phyloP scores from a whole-genome alignment of 2,113 vertebrate genomes.

The Platichthys flesus region DNA sequence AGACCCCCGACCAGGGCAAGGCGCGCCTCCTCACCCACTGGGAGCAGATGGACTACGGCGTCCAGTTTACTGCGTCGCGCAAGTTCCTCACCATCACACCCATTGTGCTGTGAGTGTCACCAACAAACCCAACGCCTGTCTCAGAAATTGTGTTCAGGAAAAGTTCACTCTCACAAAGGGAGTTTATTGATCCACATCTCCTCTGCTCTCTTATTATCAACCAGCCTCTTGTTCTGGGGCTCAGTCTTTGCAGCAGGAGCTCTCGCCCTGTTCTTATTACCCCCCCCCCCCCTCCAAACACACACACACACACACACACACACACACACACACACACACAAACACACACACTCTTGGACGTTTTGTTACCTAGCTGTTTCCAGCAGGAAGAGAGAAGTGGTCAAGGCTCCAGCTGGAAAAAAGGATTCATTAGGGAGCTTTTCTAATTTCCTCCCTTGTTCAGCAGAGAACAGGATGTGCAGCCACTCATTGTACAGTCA shows the following conservation, averaged over 20 bases:
- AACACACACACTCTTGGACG: no score
- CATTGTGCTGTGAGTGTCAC: conserved; percentile 91
- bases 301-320: no score
- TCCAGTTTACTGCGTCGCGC: conserved; percentile 95
- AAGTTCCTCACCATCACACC: conserved; percentile 98
- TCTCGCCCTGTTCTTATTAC: conserved; percentile 29
- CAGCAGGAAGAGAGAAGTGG: conserved; percentile 35
- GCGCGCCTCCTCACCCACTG: conserved; percentile 95
- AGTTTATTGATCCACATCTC: conserved; percentile 3
- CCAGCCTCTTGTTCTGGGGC: neutral
- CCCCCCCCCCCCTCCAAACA: no score
- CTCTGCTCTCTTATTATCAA: neutral
- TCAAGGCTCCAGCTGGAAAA: conserved; percentile 10
- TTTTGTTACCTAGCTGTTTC: neutral
- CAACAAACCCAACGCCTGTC: no score
- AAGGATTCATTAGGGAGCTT: neutral
- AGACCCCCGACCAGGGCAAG: conserved; percentile 96
- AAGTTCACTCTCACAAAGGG: neutral
- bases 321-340: no score
- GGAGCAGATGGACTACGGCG: conserved; percentile 99
- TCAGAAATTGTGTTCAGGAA: no score
- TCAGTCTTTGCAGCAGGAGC: conserved; percentile 8
- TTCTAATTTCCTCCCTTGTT: conserved; percentile 29
- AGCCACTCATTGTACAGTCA: neutral
- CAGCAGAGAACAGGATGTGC: conserved; percentile 31